phyloP scores from a whole-genome alignment of 1,140 invertebrate species.

The Eufriesea mexicana region DNA sequence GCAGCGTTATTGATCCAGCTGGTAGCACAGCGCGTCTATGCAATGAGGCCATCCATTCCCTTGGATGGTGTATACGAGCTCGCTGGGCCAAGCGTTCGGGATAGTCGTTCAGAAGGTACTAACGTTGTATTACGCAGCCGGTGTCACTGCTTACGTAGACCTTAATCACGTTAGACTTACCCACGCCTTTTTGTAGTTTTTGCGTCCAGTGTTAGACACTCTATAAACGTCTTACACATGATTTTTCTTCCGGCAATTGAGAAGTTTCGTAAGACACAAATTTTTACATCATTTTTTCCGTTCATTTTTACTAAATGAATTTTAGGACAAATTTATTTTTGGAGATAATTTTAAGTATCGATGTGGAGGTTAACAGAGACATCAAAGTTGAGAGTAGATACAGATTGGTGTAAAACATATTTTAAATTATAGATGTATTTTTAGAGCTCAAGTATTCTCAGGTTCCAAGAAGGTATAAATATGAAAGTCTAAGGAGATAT shows the following conservation, averaged over 20 bases:
- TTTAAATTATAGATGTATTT: too few species aligned
- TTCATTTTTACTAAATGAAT: background rate
- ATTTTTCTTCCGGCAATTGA: background rate
- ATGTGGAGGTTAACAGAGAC: too few species aligned
- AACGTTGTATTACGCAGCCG: slow-evolving; percentile 3
- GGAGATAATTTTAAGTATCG: too few species aligned
- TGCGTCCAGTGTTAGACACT: too few species aligned
- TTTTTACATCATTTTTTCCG: background rate
- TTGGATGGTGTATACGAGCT: slow-evolving; percentile 5
- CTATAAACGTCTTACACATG: background rate
- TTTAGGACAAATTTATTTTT: background rate
- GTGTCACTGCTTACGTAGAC: background rate
- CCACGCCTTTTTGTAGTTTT: background rate
- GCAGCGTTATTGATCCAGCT: slow-evolving; percentile 61
- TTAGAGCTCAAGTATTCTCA: too few species aligned
- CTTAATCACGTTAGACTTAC: background rate
- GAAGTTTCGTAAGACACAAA: background rate
- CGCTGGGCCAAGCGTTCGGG: background rate
- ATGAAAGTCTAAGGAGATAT: too few species aligned
- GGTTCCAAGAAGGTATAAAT: too few species aligned
- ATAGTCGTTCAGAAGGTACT: background rate
- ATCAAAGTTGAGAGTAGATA: too few species aligned
- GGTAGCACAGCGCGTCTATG: slow-evolving; percentile 50
- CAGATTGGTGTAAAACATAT: too few species aligned
- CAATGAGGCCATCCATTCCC: slow-evolving; percentile 56